Conservation (phyloP, 2,113 vertebrate species). For the Tretioscincus oriximinensis region DNA sequence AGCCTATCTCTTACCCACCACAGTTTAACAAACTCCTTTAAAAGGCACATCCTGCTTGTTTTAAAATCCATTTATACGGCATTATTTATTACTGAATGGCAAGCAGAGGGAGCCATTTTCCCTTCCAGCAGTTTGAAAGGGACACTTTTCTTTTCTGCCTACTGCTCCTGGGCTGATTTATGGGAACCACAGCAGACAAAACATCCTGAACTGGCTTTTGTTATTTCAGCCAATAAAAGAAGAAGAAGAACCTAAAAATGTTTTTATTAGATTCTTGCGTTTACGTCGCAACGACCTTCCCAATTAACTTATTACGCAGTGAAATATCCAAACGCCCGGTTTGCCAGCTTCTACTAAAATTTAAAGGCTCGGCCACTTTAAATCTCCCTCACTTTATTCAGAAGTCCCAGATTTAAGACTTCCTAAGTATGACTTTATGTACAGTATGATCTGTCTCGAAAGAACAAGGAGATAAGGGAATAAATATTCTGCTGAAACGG, state of each 20-base stretch:
- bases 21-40: constrained; percentile 38
- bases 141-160: constrained; percentile 50
- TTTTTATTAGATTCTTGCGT: constrained; percentile 20
- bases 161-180: constrained; percentile 57
- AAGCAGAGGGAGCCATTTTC: constrained; percentile 71
- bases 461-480: not conserved
- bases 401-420: not conserved
- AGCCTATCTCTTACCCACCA: not conserved
- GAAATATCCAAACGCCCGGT: constrained; percentile 14
- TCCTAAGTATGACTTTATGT: constrained; percentile 21
- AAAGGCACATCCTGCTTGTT: constrained; percentile 54
- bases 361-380: constrained; percentile 26
- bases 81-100: constrained; percentile 67
- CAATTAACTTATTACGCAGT: constrained; percentile 36
- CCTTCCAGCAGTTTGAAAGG: constrained; percentile 60
- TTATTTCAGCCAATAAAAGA: constrained; percentile 22
- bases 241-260: not conserved
- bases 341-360: constrained; percentile 23
- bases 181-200: constrained; percentile 43
- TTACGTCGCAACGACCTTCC: constrained; percentile 11
- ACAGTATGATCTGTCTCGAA: constrained; percentile 1
- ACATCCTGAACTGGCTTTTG: not conserved
- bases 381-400: not conserved
- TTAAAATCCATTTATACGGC: constrained; percentile 58
- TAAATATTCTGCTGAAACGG: constrained; percentile 36